Conservation (phyloP, 1,140 invertebrate species). For the Diplogasteroides magnus region DNA sequence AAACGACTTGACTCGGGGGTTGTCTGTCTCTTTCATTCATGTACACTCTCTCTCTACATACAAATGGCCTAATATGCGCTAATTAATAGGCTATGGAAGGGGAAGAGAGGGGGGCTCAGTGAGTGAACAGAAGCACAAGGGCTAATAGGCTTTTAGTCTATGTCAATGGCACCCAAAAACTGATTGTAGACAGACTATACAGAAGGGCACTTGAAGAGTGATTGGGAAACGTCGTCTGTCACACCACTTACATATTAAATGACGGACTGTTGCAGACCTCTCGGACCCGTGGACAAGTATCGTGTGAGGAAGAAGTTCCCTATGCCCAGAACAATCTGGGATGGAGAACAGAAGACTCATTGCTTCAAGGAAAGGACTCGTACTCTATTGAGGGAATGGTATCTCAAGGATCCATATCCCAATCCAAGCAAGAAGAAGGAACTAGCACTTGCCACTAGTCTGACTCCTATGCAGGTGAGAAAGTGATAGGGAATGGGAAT, state of each 20-base stretch:
- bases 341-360: conserved; percentile 99
- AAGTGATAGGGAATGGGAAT: too few relatives aligned
- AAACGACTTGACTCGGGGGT: too few relatives aligned
- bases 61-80: background rate
- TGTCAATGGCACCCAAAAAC: too few relatives aligned
- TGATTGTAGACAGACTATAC: too few relatives aligned
- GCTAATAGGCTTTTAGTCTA: too few relatives aligned
- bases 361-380: conserved; percentile 97
- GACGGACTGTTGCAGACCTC: conserved; percentile 70
- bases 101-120: too few relatives aligned
- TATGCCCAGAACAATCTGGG: conserved; percentile 87
- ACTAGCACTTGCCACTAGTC: conserved; percentile 87
- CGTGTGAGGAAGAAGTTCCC: conserved; percentile 98
- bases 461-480: conserved; percentile 89
- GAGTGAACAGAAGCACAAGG: too few relatives aligned
- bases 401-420: conserved; percentile 96
- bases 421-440: conserved; percentile 98
- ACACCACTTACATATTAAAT: too few relatives aligned
- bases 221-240: too few relatives aligned
- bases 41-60: background rate
- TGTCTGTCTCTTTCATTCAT: background rate
- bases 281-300: conserved; percentile 99
- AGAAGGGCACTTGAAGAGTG: too few relatives aligned
- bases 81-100: conserved; percentile 1
- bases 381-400: conserved; percentile 90